These are phyloP conservation scores for Pipra filicauda DNA, from an alignment of 2,113 vertebrate species.

Conservation along the genomic window DNA sequence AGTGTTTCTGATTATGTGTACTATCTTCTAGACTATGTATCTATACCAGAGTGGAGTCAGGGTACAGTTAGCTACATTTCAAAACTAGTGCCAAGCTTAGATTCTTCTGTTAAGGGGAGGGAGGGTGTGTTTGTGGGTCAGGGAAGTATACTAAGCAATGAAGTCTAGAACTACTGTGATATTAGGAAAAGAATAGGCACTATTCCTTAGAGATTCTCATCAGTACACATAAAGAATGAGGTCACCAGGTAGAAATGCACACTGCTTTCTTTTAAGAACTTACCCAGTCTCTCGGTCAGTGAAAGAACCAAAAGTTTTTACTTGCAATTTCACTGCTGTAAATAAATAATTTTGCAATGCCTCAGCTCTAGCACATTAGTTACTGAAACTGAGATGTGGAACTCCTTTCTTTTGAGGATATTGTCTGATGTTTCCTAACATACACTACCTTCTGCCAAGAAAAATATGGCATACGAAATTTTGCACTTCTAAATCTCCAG, in stretches of 20 bases:
- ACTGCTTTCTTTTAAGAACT: background rate
- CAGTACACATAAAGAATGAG: background rate
- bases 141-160: background rate
- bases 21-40: background rate
- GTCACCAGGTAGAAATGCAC: background rate
- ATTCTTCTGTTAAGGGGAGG: background rate
- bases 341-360: background rate
- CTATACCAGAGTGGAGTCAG: background rate
- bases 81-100: background rate
- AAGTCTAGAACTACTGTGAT: background rate
- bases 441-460: background rate
- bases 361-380: background rate
- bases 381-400: background rate
- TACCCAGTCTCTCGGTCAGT: background rate
- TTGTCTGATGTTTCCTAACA: background rate
- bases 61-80: background rate
- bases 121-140: background rate
- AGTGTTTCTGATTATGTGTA: background rate
- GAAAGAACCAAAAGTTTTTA: background rate
- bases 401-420: background rate
- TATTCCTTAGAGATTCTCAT: background rate
- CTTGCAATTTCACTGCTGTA: background rate
- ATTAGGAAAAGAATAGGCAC: background rate
- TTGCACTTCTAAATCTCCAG: background rate
- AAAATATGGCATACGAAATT: background rate